These are phyloP conservation scores for Eriocheir sinensis DNA, from an alignment of 1,140 invertebrate genomes.

Conservation along the genomic window DNA sequence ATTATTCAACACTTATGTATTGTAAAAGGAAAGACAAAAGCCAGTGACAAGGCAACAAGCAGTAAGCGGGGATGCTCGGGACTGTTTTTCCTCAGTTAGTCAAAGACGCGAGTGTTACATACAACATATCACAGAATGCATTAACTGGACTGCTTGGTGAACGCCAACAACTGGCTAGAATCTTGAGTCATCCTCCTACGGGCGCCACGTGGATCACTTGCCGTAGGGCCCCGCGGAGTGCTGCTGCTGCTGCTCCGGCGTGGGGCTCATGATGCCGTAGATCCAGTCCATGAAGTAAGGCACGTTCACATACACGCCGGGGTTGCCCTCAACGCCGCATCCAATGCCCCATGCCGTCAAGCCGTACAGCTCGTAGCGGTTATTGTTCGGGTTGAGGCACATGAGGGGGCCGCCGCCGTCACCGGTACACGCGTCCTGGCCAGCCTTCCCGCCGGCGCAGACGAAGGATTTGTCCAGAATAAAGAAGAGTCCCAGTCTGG, in stretches of 20 bases:
- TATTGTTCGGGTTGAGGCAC: conserved; percentile 76
- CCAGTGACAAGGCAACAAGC: no score
- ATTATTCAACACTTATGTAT: no score
- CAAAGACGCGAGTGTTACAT: not conserved
- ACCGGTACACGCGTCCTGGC: conserved; percentile 86
- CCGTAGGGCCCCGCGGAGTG: not conserved
- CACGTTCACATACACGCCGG: conserved; percentile 82
- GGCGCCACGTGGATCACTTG: not conserved
- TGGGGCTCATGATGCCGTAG: not conserved
- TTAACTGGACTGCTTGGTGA: not conserved
- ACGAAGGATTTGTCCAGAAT: conserved; percentile 86
- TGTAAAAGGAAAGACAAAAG: no score
- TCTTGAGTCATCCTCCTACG: not conserved
- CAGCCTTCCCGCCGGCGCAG: conserved; percentile 88
- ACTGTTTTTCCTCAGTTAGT: not conserved
- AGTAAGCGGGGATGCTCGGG: no score
- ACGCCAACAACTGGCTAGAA: not conserved
- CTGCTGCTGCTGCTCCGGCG: not conserved
- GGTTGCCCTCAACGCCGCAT: conserved; percentile 81
- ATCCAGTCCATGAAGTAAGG: conserved; percentile 55
- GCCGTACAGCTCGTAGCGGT: conserved; percentile 79
- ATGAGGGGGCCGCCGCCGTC: conserved; percentile 80
- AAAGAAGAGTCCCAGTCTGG: conserved; percentile 85
- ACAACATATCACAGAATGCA: not conserved
- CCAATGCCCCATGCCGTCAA: conserved; percentile 81